A percentile compares a stretch with the other conserved stretches of the same genome.
Evolutionary conservation across 2,888 invertebrate genomes (phyloP).

Genomic region (Torymus texanus): DNA sequence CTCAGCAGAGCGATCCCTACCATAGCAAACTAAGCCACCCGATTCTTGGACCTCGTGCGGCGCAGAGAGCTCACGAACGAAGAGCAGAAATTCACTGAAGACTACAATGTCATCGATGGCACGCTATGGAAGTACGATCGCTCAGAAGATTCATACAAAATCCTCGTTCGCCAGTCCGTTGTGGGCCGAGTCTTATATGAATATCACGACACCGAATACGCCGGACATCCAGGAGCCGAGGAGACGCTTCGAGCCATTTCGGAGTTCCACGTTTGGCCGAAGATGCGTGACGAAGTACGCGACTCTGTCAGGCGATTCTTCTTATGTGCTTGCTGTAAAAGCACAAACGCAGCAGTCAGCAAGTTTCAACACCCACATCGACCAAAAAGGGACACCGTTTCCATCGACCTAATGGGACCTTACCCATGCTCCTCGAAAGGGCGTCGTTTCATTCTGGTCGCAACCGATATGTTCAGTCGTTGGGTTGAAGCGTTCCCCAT

Average conservation of each 20-base stretch:
- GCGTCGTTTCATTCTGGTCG: background rate
- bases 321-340: constrained; percentile 1
- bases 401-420: background rate
- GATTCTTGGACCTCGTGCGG: no score
- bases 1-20: no score
- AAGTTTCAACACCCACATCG: background rate
- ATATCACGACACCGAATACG: background rate
- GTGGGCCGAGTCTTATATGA: background rate
- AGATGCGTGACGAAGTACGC: background rate
- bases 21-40: no score
- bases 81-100: no score
- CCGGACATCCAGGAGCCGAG: background rate
- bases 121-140: no score
- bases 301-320: background rate
- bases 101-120: no score
- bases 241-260: background rate
- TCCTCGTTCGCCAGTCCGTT: background rate
- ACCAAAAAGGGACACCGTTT: background rate
- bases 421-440: background rate
- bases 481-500: no score
- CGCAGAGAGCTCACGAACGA: no score
- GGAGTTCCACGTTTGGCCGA: background rate
- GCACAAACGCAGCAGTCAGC: background rate
- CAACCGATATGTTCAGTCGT: constrained; percentile 16
- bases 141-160: background rate